Evolutionary conservation across 1,140 invertebrate genomes (phyloP), one percentile per base, ranked within the genome.

Genomic region (Drosophila ficusphila): DNA sequence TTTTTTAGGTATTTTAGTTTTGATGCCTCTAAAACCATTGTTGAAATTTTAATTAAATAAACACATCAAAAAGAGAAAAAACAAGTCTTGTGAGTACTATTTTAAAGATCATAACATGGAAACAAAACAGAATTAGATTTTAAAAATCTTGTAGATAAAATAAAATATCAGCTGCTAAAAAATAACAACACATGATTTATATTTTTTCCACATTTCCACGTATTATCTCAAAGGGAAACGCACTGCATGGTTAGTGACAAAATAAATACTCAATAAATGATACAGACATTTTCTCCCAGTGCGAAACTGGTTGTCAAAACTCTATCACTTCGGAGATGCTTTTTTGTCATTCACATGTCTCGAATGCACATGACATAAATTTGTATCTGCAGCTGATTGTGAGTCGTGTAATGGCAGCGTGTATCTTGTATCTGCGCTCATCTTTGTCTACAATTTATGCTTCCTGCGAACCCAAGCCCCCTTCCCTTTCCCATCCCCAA

Each of bases 361-460:
- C 33, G 49, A 64, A 69, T 73, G 70, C 70, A 74, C 70, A 83
- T 86, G 81, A 79, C 81, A 83, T 86, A 57, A 83, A 86, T 83
- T 86, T 79, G 71, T 83, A 83, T 79, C 76, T 85, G 64, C 75
- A 75, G 62, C 75, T 47, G 74, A 49, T 72, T 51, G 53, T 73
- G 69, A 51, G 72, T 72, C 54, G 65, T 74, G 76, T 69, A 79
- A 74, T 79, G 46, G 56, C 76, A 64, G 36, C 71, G 38, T 73
- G 49, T 73, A 48, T 64, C 57, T 73, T 72, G 68, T 65, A 52
- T 77, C 56, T 61, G 47, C 56, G 54, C 73, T 77, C 78, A 82
- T 82, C 75, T 83, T 77, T 79, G 70, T 62, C 79, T 85, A 68
- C 51, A 86, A 85, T 85, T 86, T 76, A 79, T 86, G 76, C 76